These are phyloP conservation scores for Syrrhaptes paradoxus DNA, from an alignment of 2,113 vertebrate species.

Conservation along the genomic window DNA sequence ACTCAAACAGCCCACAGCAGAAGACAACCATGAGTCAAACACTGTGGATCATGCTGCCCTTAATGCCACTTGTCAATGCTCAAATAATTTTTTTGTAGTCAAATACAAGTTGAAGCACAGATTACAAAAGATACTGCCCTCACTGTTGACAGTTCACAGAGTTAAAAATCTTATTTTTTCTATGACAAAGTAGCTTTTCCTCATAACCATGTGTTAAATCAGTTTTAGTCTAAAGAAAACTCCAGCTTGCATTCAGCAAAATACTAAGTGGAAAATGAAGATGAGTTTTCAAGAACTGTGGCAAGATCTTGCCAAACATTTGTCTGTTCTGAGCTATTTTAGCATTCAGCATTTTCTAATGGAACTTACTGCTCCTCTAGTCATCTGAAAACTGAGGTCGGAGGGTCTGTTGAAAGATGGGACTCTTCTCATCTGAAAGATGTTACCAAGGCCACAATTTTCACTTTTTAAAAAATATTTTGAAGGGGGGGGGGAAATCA, in stretches of 20 bases:
- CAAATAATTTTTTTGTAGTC: not conserved
- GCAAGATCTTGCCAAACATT: not conserved
- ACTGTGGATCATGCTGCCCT: not conserved
- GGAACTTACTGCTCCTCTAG: not conserved
- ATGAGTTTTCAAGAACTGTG: not conserved
- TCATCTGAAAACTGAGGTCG: not conserved
- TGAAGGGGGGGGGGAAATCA: no score
- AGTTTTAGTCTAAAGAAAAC: not conserved
- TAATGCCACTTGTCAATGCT: not conserved
- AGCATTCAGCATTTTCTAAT: not conserved
- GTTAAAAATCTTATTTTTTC: rapidly evolving
- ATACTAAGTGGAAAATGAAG: not conserved
- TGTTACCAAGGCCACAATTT: not conserved
- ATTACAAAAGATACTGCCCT: not conserved
- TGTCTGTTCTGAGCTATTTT: not conserved
- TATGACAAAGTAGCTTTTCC: not conserved
- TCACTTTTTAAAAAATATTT: not conserved
- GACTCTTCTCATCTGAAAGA: not conserved
- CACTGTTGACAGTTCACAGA: not conserved
- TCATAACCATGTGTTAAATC: not conserved
- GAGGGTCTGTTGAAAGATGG: not conserved
- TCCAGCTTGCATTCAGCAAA: not conserved
- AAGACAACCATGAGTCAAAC: not conserved
- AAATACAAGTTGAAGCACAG: not conserved
- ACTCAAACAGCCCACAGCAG: not conserved